Evolutionary conservation across 2,797 vertebrate species (phyloP), one percentile per base, ranked within the genome.

Genomic region (Glyptemys insculpta): DNA sequence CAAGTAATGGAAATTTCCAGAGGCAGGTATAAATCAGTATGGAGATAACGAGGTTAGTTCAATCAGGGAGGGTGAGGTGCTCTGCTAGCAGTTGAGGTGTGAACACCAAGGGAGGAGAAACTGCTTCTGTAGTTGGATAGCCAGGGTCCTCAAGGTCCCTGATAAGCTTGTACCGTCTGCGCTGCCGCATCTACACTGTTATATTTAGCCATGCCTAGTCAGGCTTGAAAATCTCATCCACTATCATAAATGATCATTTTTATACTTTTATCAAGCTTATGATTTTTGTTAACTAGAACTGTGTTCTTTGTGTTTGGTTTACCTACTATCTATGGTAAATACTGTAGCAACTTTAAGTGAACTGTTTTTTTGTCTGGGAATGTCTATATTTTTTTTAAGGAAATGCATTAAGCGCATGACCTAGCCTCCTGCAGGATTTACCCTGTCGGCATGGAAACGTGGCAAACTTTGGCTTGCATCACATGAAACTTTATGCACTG

Each of bases 211-310:
- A 29, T 11, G 56, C 56, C 27, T 5, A 57, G 56, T 29, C 56
- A 57, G 11, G 5, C 25, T 57, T 57, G 56, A 57, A 57, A 57
- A 27, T 57, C 25, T 57, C 56, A 57, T 57, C 56, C 56, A 57
- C 11, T 53, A 53, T 53, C 52, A 57, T 57, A 57, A 57, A 57
- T 57, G 12, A 57, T 57, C 56, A 57, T 12, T 57, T 8, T 72
- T 1, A 0, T 3, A 2, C 0, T 54, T 79, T 79, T 79, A 37
- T 1, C 34, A 34, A 18, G 12, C 16, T n/a, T 34, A 68, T 37
- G 18, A 37, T 21, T n/a, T 68, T 37, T 34, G 29, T 53, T 56
- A 1, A 21, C 5, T 53, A 84, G 14, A 79, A 59, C 8, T 81
- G 56, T 19, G 16, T 34, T 59, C 50, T 25, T 25, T 3, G 29